Evolutionary conservation across 2,113 vertebrate species (phyloP), one percentile per base, ranked within the genome.

Genomic region (Cynopterus brachyotis): DNA sequence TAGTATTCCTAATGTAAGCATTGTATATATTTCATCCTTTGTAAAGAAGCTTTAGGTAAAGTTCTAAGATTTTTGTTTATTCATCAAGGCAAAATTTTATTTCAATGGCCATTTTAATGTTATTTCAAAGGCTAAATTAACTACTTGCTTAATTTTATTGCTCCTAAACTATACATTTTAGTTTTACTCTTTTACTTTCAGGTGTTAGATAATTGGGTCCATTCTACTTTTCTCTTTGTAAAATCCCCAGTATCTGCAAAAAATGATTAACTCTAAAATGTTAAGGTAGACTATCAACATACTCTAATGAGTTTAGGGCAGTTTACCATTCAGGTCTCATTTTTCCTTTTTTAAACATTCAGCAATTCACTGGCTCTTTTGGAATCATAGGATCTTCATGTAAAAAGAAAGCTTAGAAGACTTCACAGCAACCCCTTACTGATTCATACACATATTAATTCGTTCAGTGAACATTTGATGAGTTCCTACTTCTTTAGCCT

Each of bases 61-160:
- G 40, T 92, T 59, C 6, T 80, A 20, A 60, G 0, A 1, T 97
- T 96, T 85, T 80, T 96, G n/a, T 96, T 69, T 91, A 45, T 89
- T 78, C 57, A 79, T 82, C n/a, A 89, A 66, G 72, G 59, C 47
- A 97, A 96, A 97, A 94, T 73, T 9, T 87, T 84, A 78, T 66
- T 35, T 80, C 72, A 76, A 60, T 92, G 40, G 32, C 47, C 37
- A 57, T 42, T 81, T 81, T 96, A 97, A 95, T 78, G 7, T 79
- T 87, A 62, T 72, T 47, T 75, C 66, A 72, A 75, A 97, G 32
- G 19, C 55, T 37, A 62, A 81, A 11, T 81, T 81, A 81, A 35
- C 19, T 10, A 50, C 57, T 5, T 94, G 24, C 17, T 92, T 96
- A 64, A 60, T 94, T 96, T 96, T 93, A 96, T 62, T 84, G 78